A percentile compares a stretch with the other conserved stretches of the same genome.
Conservation (phyloP, 1,140 invertebrate genomes). For the Nephila pilipes region DNA sequence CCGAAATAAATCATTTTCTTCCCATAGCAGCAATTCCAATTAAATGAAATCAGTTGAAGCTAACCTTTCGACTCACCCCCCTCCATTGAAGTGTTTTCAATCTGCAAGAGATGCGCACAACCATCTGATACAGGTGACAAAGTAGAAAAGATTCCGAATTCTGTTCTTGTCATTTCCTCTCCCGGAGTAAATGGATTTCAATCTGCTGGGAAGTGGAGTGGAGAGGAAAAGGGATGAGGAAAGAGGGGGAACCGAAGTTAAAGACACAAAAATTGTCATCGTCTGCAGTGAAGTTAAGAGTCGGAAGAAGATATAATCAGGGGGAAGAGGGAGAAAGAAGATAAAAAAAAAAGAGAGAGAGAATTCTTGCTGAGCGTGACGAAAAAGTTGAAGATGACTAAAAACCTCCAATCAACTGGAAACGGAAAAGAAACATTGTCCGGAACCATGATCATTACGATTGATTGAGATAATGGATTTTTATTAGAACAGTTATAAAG, state of each 20-base stretch:
- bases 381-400: slow-evolving; percentile 25
- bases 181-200: slow-evolving; percentile 24
- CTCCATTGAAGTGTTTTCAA: background rate
- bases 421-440: background rate
- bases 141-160: background rate
- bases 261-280: background rate
- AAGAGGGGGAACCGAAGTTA: background rate
- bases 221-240: background rate
- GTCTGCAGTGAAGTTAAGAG: slow-evolving; percentile 18
- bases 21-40: no score
- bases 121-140: background rate
- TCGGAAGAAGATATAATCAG: slow-evolving; percentile 29
- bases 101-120: background rate
- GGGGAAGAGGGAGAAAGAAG: background rate
- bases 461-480: no score
- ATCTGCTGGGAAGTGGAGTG: background rate
- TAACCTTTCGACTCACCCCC: no score
- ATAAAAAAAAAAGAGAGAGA: background rate
- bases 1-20: no score
- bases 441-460: background rate
- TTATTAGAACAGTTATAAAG: no score
- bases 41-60: no score
- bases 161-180: slow-evolving; percentile 29
- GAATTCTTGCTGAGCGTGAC: background rate
- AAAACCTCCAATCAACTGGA: background rate